A percentile compares a stretch with the other conserved stretches of the same genome.
These are phyloP conservation scores for Okapia johnstoni DNA, from an alignment of 2,113 vertebrate genomes.

Conservation along the genomic window DNA sequence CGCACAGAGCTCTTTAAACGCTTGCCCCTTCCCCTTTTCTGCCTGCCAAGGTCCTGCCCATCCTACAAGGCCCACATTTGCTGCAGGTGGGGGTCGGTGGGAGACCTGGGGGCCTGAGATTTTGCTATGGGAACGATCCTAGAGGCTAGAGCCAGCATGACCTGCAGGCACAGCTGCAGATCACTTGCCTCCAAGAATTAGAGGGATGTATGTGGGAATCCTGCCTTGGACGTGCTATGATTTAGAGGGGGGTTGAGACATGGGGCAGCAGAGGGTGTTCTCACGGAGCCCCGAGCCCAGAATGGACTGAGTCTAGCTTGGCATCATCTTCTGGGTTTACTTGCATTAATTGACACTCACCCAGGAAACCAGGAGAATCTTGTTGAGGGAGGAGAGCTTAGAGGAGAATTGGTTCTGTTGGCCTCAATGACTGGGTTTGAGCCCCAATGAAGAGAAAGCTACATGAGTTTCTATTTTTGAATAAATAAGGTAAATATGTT, in stretches of 20 bases:
- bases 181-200: background rate
- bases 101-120: background rate
- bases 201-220: background rate
- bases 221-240: fast-evolving
- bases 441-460: background rate
- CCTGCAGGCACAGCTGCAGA: background rate
- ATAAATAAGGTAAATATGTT: background rate
- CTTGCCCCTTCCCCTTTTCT: background rate
- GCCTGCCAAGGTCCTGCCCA: background rate
- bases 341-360: background rate
- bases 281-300: background rate
- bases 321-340: background rate
- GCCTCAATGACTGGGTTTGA: background rate
- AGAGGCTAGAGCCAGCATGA: background rate
- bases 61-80: background rate
- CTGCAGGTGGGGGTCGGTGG: fast-evolving
- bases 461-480: background rate
- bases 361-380: background rate
- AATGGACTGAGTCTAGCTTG: background rate
- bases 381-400: background rate
- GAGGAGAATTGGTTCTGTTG: background rate
- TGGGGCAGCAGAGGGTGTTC: background rate
- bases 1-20: fast-evolving
- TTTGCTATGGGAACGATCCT: background rate
- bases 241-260: background rate